Evolutionary conservation across 2,797 vertebrate species (phyloP), one percentile per base, ranked within the genome.

Genomic region (Cetoscarus ocellatus): DNA sequence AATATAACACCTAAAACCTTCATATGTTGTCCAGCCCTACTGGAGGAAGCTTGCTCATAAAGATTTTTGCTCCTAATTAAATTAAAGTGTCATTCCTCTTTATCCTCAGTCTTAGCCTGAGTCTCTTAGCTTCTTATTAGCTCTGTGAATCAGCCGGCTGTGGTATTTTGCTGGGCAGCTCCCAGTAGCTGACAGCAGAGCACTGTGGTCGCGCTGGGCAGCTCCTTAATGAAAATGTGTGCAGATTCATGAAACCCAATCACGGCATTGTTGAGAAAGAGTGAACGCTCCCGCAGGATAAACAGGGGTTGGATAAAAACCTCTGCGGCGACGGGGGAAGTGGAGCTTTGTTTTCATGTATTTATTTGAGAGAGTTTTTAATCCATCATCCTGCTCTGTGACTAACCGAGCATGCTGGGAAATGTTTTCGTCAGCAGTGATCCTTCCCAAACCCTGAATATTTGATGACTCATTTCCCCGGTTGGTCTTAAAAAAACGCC

Each of bases 341-440:
- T 44, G 49, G 17, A 71, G 62, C 45, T 81, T 75, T 77, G 70
- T 84, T 83, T 83, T 67, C 35, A 15, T 38, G 59, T 72, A 67
- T 82, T 80, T 78, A 70, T 83, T 69, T 77, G 72, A 61, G 63
- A 13, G 60, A 69, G 61, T 49, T 49, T 82, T 82, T 44, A 51
- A 59, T 80, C 75, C 79, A 77, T 81, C 84, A 72, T 61, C 43
- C 63, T 67, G 65, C 70, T 63, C 14, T 79, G 51, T 83, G 77
- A 81, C 77, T 81, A 78, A 84, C 65, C 58, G 3, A 59, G 83
- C 81, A 74, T 83, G 71, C 86, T 75, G 88, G 84, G 86, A 88
- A 86, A 66, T 63, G 64, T 73, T 84, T 78, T 65, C 44, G 15
- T 80, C 70, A 78, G 48, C 6, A 27, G 69, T 40, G 34, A 34